These are phyloP conservation scores for Porites cylindrica DNA, from an alignment of 92 coral and sea anemone genomes.

Conservation along the genomic window DNA sequence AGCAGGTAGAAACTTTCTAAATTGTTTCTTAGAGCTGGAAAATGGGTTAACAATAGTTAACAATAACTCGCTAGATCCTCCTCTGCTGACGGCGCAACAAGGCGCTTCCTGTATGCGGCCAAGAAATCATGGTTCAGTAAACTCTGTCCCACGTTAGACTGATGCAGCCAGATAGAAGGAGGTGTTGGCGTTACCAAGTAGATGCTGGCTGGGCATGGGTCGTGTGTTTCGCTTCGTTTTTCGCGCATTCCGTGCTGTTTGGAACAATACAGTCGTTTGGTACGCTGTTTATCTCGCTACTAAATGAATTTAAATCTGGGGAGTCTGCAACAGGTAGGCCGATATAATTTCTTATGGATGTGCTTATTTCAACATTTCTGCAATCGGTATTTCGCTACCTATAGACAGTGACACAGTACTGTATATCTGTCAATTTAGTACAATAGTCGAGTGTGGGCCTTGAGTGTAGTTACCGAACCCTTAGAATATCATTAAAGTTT, in stretches of 20 bases:
- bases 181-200: slow-evolving; percentile 64
- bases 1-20: neutral
- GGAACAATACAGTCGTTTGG: slow-evolving; percentile 93
- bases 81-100: neutral
- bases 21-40: neutral
- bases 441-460: no score
- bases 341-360: neutral
- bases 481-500: no score
- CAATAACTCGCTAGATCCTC: neutral
- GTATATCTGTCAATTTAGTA: no score
- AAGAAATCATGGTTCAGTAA: neutral
- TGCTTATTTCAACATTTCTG: neutral
- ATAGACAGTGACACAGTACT: no score
- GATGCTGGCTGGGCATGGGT: slow-evolving; percentile 94
- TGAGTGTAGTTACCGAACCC: no score
- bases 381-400: neutral
- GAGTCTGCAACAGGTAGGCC: slow-evolving; percentile 88
- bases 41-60: neutral
- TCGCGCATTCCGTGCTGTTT: slow-evolving; percentile 67
- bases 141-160: neutral
- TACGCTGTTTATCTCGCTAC: slow-evolving; percentile 72
- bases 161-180: slow-evolving; percentile 27
- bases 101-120: neutral
- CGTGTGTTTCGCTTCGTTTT: slow-evolving; percentile 82
- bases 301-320: slow-evolving; percentile 77